Evolutionary conservation across 1,140 invertebrate species (phyloP), one percentile per base, ranked within the genome.

Genomic region (Theocolax elegans): DNA sequence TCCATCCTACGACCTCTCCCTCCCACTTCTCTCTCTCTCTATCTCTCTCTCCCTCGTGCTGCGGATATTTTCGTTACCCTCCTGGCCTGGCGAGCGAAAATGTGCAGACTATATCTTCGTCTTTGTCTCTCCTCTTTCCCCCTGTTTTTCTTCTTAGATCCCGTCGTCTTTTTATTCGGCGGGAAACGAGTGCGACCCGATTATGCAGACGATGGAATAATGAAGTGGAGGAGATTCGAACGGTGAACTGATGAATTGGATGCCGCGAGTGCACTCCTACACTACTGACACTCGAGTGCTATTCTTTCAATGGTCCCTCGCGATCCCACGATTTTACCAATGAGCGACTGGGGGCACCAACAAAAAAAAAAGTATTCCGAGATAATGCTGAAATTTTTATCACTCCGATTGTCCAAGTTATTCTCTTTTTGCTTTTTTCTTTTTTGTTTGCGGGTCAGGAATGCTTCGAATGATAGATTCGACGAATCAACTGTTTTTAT

Each of bases 191-290:
- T 29, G 48, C 42, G 48, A 62, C 17, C 46, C 27, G 29, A 54
- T 69, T 63, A 63, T 46, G 49, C 23, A 56, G 19, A 46, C 59
- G 67, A 63, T 53, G 49, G 67, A 35, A 69, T 69, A 69, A 69
- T 62, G 17, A 54, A 69, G 67, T 63, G 31, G 25, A 68, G 35
- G 10, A 38, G 65, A 60, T 60, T 53, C 46, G 27, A 59, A 27
- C 31, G 31, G 6, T 21, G 12, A 4, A 46, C 56, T 31, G 66
- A 68, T 68, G 27, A 60, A 68, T 49, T 68, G 44, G 54, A 60
- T 60, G 23, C 46, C 35, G 44, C 27, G 19, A 29, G 38, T 40
- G 35, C 38, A n/a, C 27, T 10, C n/a, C n/a, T 17, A 44, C 21
- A 44, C 38, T 42, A 59, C 38, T 59, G 21, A 42, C 38, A 44